Percentiles rank a stretch among this genome's conserved stretches.
Conservation (phyloP, 2,888 invertebrate genomes). For the Morinoia aosen region DNA sequence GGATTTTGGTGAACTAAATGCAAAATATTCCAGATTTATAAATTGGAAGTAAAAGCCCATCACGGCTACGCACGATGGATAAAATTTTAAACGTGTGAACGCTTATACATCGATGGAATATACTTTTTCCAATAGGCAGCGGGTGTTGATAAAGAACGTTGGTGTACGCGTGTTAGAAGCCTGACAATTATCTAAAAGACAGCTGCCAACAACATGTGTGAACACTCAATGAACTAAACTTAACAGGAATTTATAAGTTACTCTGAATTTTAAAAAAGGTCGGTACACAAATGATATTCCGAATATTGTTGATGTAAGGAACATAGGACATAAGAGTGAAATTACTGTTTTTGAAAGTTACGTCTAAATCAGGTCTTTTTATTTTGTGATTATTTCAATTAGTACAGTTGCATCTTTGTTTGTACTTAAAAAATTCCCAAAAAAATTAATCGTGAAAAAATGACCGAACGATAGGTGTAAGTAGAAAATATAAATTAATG, state of each 20-base stretch:
- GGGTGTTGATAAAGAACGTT: neutral
- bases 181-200: neutral
- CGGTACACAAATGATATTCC: neutral
- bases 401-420: no score
- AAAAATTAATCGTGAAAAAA: no score
- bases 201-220: neutral
- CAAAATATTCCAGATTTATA: neutral
- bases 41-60: neutral
- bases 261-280: neutral
- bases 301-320: no score
- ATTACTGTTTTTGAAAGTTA: no score
- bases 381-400: no score
- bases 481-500: no score
- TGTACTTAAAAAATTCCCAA: no score
- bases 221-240: neutral
- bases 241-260: neutral
- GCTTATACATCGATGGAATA: neutral
- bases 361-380: no score
- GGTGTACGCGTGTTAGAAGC: neutral
- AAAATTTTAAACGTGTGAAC: neutral
- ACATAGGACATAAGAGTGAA: no score
- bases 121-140: neutral
- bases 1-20: neutral
- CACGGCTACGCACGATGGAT: neutral
- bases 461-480: no score